phyloP scores from a whole-genome alignment of 2,797 vertebrate genomes.

The Nothura maculosa region DNA sequence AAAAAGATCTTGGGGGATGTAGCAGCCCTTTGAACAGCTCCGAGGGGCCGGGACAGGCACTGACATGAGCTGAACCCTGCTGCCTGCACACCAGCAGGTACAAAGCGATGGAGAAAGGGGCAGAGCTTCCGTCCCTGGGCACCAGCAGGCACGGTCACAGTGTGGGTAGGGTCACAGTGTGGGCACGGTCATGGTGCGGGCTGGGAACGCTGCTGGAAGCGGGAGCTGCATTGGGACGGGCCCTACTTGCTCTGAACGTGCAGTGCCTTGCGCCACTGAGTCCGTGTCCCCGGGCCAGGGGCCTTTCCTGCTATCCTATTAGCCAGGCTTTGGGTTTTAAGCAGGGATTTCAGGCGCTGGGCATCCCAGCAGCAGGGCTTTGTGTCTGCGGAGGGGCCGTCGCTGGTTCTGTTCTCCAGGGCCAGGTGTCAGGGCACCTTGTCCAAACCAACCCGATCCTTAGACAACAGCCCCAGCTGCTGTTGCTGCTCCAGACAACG shows the following conservation, averaged over 20 bases:
- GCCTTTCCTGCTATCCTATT: neutral
- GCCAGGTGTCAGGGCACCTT: neutral
- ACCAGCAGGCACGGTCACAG: no score
- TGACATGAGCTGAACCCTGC: neutral
- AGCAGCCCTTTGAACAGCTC: neutral
- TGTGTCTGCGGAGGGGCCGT: neutral
- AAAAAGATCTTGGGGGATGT: neutral
- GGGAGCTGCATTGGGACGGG: neutral
- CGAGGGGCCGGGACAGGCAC: rapidly evolving
- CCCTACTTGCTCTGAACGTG: neutral
- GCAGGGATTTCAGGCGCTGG: neutral
- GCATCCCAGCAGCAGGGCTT: neutral
- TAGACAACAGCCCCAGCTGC: neutral
- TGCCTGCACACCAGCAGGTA: neutral
- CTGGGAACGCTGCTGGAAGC: no score
- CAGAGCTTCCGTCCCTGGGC: neutral
- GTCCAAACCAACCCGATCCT: neutral
- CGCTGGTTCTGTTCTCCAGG: neutral
- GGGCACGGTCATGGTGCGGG: no score
- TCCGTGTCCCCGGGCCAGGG: rapidly evolving
- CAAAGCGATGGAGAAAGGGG: no score
- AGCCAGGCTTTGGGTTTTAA: conserved; percentile 4
- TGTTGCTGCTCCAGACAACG: neutral
- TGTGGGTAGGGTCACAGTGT: no score
- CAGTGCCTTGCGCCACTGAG: neutral